Evolutionary conservation across 2,888 invertebrate genomes (phyloP), one percentile per base, ranked within the genome.

Genomic region (Apocheima hispidaria): DNA sequence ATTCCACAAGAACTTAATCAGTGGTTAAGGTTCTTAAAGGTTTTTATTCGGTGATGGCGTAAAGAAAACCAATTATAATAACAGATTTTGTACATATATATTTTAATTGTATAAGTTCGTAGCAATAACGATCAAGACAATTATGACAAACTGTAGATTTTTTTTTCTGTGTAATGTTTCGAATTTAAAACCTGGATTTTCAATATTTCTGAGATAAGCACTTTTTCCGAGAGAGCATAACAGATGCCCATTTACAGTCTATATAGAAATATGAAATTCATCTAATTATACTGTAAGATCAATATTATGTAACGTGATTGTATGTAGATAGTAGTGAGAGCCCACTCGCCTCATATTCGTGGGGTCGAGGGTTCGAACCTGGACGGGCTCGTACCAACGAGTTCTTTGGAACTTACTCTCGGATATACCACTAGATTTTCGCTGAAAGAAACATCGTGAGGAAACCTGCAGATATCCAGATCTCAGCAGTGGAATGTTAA

Each of bases 11-110:
- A n/a, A n/a, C n/a, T n/a, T n/a, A n/a, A n/a, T n/a, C n/a, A n/a
- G n/a, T n/a, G n/a, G n/a, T n/a, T n/a, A n/a, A n/a, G n/a, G n/a
- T 26, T 26, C 6, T 7, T 26, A 26, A 26, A 1, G 10, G 3
- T 3, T 30, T 12, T 12, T 30, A 33, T 4, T 33, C n/a, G 16
- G 6, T 16, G 6, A 40, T 12, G 40, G 12, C 20, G 40, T 2
- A 20, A 40, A 41, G 6, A 44, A 44, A 44, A 44, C 16, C 28
- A 44, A 44, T 38, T 38, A 43, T 2, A 6, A 28, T 9, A 16
- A 16, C 26, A 16, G 44, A 44, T 28, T 44, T 44, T 44, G 44
- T 44, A 44, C 44, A 44, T 28, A 26, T 28, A 23, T 23, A 23
- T 44, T 44, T 44, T 28, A 28, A 43, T 44, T 28, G 28, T 28